These are phyloP conservation scores for Thaleichthys pacificus DNA, from an alignment of 2,797 vertebrate genomes.

Conservation along the genomic window DNA sequence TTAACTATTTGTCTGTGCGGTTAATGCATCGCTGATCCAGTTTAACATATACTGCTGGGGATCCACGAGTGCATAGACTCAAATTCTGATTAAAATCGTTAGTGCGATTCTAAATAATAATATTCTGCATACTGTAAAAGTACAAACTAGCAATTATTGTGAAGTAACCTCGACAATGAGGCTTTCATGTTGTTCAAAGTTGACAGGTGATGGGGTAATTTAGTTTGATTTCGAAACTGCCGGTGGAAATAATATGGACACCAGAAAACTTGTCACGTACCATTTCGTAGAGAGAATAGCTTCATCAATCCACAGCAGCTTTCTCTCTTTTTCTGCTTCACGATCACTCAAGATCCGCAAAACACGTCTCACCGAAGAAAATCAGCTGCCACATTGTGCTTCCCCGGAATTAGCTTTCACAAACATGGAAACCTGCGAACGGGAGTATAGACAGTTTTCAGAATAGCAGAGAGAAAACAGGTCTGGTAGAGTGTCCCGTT, in stretches of 20 bases:
- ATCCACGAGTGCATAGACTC: no score
- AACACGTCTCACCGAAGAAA: slow-evolving; percentile 25
- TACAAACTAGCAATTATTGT: no score
- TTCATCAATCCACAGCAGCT: slow-evolving; percentile 7
- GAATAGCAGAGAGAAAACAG: background rate
- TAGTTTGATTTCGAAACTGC: background rate
- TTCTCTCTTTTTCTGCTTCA: background rate
- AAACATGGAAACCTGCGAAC: slow-evolving; percentile 30
- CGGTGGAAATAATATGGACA: background rate
- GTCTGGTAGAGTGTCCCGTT: slow-evolving; percentile 9
- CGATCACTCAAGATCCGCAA: slow-evolving; percentile 37
- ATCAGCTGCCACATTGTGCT: slow-evolving; percentile 22
- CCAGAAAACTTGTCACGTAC: slow-evolving; percentile 43
- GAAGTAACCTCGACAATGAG: no score
- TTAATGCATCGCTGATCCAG: no score
- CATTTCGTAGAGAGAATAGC: background rate
- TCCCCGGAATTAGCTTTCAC: slow-evolving; percentile 16
- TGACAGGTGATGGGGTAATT: no score
- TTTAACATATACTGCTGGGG: no score
- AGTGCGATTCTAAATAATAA: no score
- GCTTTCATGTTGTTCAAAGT: no score
- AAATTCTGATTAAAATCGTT: no score
- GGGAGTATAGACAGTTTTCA: slow-evolving; percentile 14
- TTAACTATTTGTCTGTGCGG: no score
- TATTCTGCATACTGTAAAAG: no score